Conservation (phyloP, 2,113 vertebrate genomes). For the Megalops atlanticus region DNA sequence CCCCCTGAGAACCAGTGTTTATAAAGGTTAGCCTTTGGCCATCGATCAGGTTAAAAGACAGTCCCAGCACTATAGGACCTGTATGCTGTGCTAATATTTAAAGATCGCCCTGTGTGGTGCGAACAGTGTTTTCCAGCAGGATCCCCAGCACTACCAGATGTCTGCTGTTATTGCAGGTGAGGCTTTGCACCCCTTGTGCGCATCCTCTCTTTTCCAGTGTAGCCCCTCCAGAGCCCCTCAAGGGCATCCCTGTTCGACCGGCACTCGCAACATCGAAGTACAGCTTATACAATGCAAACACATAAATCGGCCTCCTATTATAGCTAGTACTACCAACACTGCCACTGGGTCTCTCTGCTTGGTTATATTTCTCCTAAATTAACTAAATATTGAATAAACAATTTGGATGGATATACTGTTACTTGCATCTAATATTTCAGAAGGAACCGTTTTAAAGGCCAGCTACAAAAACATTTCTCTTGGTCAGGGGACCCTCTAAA, state of each 20-base stretch:
- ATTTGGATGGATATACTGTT: background rate
- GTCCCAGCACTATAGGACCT: background rate
- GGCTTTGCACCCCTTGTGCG: background rate
- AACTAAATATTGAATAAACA: too few species aligned
- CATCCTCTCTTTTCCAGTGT: background rate
- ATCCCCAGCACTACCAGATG: background rate
- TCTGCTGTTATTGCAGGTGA: slow-evolving; percentile 17
- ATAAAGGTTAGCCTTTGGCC: slow-evolving; percentile 6
- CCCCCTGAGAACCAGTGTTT: slow-evolving; percentile 2
- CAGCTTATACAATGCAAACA: too few species aligned
- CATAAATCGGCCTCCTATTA: too few species aligned
- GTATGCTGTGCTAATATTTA: slow-evolving; percentile 13
- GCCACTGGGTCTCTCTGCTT: too few species aligned
- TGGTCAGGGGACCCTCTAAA: background rate
- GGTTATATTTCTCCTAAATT: too few species aligned
- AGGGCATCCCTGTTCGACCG: background rate
- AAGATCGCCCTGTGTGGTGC: background rate
- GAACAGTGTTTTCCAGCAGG: background rate
- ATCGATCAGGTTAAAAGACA: background rate
- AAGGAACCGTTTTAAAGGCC: background rate
- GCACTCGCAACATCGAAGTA: too few species aligned
- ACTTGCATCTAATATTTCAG: background rate
- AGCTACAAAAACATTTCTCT: background rate
- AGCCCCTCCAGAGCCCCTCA: background rate
- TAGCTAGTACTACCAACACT: too few species aligned